These are phyloP conservation scores for Eumacrocentrus americanus DNA, from an alignment of 2,888 invertebrate genomes.

Conservation along the genomic window DNA sequence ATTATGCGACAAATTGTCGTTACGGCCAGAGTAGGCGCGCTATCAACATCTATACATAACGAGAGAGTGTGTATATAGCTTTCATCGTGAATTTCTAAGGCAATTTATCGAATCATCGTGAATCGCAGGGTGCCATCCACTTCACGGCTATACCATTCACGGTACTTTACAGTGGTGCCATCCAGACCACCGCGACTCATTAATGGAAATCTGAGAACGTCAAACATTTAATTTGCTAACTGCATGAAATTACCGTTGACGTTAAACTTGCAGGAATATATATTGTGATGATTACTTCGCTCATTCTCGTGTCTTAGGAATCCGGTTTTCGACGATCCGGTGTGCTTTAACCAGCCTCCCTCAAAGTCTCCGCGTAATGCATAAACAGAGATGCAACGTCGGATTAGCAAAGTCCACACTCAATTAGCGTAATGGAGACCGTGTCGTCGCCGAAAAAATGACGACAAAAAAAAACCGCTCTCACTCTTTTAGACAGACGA, in stretches of 20 bases:
- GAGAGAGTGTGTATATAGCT: too few species aligned
- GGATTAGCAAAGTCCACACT: constrained; percentile 13
- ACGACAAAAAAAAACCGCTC: too few species aligned
- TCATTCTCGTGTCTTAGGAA: neutral
- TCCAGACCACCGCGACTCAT: neutral
- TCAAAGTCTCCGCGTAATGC: neutral
- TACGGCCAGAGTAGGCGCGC: constrained; percentile 11
- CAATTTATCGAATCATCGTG: neutral
- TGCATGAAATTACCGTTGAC: neutral
- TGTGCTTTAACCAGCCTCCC: neutral
- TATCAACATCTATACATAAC: neutral
- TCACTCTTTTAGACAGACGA: too few species aligned
- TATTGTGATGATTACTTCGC: neutral
- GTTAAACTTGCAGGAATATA: neutral
- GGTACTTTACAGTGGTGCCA: neutral
- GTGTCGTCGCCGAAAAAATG: too few species aligned
- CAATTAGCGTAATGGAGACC: neutral
- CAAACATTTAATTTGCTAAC: neutral
- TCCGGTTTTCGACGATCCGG: neutral
- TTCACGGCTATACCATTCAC: neutral
- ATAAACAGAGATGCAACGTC: constrained; percentile 32
- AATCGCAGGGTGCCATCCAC: neutral
- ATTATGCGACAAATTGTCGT: constrained; percentile 54
- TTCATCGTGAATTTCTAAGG: neutral
- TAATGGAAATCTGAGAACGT: neutral